A percentile compares a stretch with the other conserved stretches of the same genome.
Conservation (phyloP, 2,113 vertebrate genomes). For the Myotis yumanensis region DNA sequence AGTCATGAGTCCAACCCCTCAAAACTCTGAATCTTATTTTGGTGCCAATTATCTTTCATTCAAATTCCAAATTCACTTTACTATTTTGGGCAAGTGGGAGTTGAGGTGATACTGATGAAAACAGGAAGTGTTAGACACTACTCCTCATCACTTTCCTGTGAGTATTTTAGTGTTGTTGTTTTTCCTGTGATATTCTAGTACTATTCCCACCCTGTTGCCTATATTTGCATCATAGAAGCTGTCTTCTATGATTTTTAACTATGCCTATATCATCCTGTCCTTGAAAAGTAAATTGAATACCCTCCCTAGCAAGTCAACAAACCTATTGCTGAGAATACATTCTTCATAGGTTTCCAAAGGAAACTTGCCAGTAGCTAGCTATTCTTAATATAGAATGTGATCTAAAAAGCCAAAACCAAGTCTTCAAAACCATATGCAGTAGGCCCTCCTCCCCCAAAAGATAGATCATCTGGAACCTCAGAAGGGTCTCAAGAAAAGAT, state of each 20-base stretch:
- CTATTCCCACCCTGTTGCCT: not conserved
- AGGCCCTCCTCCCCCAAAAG: not conserved
- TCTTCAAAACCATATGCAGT: not conserved
- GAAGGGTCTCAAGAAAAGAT: not conserved
- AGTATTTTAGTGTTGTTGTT: not conserved
- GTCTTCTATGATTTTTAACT: not conserved
- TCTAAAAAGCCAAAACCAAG: conserved; percentile 9
- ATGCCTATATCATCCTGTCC: not conserved
- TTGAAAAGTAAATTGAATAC: not conserved
- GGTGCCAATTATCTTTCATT: conserved; percentile 12
- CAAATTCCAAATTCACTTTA: conserved; percentile 23
- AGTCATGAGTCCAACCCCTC: not conserved
- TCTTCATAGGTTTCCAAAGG: not conserved
- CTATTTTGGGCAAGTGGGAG: not conserved
- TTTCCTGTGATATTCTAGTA: not conserved
- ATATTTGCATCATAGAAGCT: not conserved
- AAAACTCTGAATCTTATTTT: conserved; percentile 15
- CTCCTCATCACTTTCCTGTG: not conserved
- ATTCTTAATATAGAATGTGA: not conserved
- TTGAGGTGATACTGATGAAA: not conserved
- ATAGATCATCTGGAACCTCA: not conserved
- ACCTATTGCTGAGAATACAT: not conserved
- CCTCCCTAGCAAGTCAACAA: not conserved
- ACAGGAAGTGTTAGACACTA: not conserved
- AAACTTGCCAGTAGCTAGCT: conserved; percentile 30